Conservation (phyloP, 1,140 invertebrate species). For the Leptoteleia sp. region DNA sequence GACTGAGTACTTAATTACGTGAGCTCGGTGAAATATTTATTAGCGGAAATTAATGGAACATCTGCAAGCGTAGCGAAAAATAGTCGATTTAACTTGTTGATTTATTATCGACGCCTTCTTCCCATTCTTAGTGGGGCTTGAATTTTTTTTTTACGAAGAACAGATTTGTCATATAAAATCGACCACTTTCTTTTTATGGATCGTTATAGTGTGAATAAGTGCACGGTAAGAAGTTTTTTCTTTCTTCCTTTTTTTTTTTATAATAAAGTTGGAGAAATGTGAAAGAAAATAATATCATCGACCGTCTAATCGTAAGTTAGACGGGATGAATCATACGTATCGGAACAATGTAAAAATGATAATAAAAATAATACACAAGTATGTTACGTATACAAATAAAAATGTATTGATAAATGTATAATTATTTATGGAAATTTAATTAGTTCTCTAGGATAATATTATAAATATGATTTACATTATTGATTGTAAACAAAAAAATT, state of each 20-base stretch:
- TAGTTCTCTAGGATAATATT: too few species aligned
- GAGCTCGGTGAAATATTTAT: background rate
- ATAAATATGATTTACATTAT: too few species aligned
- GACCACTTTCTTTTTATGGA: constrained; percentile 12
- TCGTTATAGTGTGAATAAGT: constrained; percentile 20
- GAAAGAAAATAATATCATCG: constrained; percentile 5
- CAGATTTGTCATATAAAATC: constrained; percentile 11
- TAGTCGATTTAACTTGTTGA: background rate
- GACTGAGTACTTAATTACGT: background rate
- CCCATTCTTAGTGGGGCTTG: background rate
- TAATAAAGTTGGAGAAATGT: too few species aligned
- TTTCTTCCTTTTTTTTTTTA: too few species aligned
- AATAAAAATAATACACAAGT: too few species aligned
- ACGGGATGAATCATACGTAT: background rate
- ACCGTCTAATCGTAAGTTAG: constrained; percentile 1
- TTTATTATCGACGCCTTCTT: background rate
- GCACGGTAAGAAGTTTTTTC: constrained; percentile 12
- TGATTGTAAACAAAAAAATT: too few species aligned
- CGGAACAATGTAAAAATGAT: too few species aligned
- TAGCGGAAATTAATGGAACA: background rate
- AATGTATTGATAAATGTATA: too few species aligned
- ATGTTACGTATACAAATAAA: too few species aligned
- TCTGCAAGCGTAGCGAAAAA: background rate
- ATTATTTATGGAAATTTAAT: too few species aligned
- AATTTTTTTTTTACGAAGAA: constrained; percentile 11